Percentiles rank a stretch among this genome's conserved stretches.
Evolutionary conservation across 2,113 vertebrate genomes (phyloP).

Genomic region (Prochilodus magdalenae): DNA sequence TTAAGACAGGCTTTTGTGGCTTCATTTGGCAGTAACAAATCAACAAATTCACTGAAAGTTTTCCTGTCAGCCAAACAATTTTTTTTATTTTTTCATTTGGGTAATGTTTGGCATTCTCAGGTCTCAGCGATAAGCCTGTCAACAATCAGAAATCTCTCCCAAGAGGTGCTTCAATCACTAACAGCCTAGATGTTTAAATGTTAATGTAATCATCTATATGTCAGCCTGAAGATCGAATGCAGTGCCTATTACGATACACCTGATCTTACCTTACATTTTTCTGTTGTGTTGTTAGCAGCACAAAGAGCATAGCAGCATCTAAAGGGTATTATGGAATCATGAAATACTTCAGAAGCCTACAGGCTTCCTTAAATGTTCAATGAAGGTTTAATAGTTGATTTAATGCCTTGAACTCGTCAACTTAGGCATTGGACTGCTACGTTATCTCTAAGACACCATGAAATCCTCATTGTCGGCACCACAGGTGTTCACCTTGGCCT

Average conservation of each 20-base stretch:
- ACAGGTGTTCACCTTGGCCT: conserved; percentile 3
- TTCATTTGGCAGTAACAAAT: not conserved
- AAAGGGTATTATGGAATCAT: conserved; percentile 14
- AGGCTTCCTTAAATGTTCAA: conserved; percentile 22
- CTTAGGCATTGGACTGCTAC: conserved; percentile 21
- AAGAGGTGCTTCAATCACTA: conserved; percentile 1
- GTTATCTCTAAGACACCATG: conserved; percentile 8
- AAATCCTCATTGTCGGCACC: conserved; percentile 24
- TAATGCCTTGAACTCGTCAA: conserved; percentile 3
- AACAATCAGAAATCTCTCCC: conserved; percentile 23
- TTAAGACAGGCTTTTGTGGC: not conserved
- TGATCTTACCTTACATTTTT: not conserved
- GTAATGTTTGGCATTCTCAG: conserved; percentile 24
- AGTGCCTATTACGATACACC: conserved; percentile 15
- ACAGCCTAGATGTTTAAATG: not conserved
- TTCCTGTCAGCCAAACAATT: not conserved
- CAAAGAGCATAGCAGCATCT: not conserved
- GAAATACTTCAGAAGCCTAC: not conserved
- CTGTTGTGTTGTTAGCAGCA: not conserved
- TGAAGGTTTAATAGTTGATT: conserved; percentile 8
- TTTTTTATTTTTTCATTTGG: not conserved
- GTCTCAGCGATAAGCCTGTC: conserved; percentile 27
- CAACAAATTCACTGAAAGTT: not conserved
- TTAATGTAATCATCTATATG: not conserved
- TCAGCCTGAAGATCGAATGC: conserved; percentile 26